phyloP scores from a whole-genome alignment of 2,888 invertebrate species.

The Heliconius hortense region DNA sequence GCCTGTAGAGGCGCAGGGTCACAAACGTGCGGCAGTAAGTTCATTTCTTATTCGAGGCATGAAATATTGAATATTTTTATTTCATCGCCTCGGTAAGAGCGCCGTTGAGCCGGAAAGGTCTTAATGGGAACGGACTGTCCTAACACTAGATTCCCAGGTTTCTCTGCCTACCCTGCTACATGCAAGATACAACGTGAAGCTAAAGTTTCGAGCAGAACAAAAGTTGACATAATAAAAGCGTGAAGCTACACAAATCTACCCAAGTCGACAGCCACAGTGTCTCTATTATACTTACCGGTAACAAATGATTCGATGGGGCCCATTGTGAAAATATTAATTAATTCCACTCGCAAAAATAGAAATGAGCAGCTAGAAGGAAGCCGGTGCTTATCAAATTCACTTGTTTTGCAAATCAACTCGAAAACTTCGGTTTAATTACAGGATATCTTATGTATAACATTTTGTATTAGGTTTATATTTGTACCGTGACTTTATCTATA shows the following conservation, averaged over 20 bases:
- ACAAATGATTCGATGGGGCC: constrained; percentile 57
- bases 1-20: too few relatives aligned
- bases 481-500: neutral
- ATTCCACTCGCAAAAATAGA: constrained; percentile 55
- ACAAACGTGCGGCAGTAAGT: too few relatives aligned
- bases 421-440: constrained; percentile 41
- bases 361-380: constrained; percentile 29
- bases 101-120: neutral
- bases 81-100: neutral
- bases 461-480: neutral
- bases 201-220: neutral
- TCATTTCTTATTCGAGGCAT: too few relatives aligned
- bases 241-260: constrained; percentile 3
- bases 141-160: neutral
- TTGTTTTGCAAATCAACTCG: constrained; percentile 42
- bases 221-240: neutral
- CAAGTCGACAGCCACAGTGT: constrained; percentile 46
- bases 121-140: neutral
- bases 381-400: constrained; percentile 47
- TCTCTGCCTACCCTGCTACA: neutral
- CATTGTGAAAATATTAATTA: constrained; percentile 68
- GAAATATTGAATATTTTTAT: too few relatives aligned
- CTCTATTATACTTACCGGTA: constrained; percentile 46
- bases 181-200: neutral
- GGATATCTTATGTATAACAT: constrained; percentile 41